A percentile compares a stretch with the other conserved stretches of the same genome.
These are phyloP conservation scores for Metopia argyrocephala DNA, from an alignment of 2,888 invertebrate species.

Conservation along the genomic window DNA sequence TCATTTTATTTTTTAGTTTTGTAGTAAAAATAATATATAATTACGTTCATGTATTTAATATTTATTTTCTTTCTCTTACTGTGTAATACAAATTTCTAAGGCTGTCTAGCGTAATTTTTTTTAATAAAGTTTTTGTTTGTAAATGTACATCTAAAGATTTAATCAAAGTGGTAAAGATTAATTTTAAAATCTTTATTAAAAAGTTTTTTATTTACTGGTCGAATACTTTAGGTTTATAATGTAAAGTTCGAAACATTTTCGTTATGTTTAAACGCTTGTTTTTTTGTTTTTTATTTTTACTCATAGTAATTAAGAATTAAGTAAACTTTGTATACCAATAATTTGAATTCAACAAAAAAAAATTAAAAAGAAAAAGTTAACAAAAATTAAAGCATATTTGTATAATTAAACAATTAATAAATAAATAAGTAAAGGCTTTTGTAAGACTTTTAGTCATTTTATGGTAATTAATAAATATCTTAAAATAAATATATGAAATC, in stretches of 20 bases:
- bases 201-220: slow-evolving; percentile 8
- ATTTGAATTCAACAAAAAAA: slow-evolving; percentile 41
- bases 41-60: slow-evolving; percentile 52
- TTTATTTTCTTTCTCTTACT: slow-evolving; percentile 37
- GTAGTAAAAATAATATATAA: slow-evolving; percentile 32
- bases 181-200: slow-evolving; percentile 38
- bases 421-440: slow-evolving; percentile 14
- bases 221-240: slow-evolving; percentile 16
- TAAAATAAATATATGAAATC: not conserved
- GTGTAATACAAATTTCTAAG: slow-evolving; percentile 60
- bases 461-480: slow-evolving; percentile 40
- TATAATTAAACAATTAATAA: slow-evolving; percentile 1
- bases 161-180: slow-evolving; percentile 35
- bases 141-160: slow-evolving; percentile 31
- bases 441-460: slow-evolving; percentile 50
- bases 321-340: slow-evolving; percentile 2
- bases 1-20: slow-evolving; percentile 27
- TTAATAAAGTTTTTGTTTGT: slow-evolving; percentile 20
- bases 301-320: slow-evolving; percentile 5
- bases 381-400: not conserved
- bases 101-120: slow-evolving; percentile 56
- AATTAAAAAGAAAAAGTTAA: slow-evolving; percentile 8
- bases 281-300: not conserved
- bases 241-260: no score
- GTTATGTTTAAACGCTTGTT: no score